Conservation (phyloP, 1,140 invertebrate genomes). For the Lordiphosa clarofinis region DNA sequence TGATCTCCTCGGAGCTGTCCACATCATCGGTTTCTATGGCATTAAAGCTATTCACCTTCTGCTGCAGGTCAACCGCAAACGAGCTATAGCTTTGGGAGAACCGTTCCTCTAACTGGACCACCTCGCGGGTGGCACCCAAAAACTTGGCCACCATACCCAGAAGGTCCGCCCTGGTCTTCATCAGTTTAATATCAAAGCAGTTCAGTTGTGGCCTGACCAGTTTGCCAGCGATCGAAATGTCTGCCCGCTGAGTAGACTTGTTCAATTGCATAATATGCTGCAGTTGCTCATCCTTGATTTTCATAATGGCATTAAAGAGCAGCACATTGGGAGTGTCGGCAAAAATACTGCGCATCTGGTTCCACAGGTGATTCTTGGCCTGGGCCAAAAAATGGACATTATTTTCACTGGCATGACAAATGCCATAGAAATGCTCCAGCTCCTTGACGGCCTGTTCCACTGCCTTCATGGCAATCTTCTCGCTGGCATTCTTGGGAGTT, state of each 20-base stretch:
- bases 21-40: constrained; percentile 31
- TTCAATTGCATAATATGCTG: constrained; percentile 58
- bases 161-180: constrained; percentile 63
- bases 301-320: constrained; percentile 63
- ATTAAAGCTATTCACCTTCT: constrained; percentile 62
- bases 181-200: constrained; percentile 56
- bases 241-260: constrained; percentile 5
- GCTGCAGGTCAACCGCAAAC: constrained; percentile 59
- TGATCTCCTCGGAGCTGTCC: constrained; percentile 54
- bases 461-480: constrained; percentile 41
- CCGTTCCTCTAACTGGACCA: constrained; percentile 39
- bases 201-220: constrained; percentile 34
- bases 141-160: constrained; percentile 56
- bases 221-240: background rate
- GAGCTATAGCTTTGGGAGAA: constrained; percentile 45
- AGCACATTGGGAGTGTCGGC: constrained; percentile 54
- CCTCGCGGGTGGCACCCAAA: constrained; percentile 41
- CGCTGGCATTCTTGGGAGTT: constrained; percentile 54
- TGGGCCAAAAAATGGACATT: constrained; percentile 30
- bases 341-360: constrained; percentile 60
- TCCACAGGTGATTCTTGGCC: constrained; percentile 56
- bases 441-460: constrained; percentile 64
- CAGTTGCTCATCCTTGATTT: constrained; percentile 65
- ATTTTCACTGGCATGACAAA: constrained; percentile 31
- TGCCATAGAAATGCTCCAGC: constrained; percentile 56